Evolutionary conservation across 2,113 vertebrate genomes (phyloP).

Genomic region (Hippocampus comes): DNA sequence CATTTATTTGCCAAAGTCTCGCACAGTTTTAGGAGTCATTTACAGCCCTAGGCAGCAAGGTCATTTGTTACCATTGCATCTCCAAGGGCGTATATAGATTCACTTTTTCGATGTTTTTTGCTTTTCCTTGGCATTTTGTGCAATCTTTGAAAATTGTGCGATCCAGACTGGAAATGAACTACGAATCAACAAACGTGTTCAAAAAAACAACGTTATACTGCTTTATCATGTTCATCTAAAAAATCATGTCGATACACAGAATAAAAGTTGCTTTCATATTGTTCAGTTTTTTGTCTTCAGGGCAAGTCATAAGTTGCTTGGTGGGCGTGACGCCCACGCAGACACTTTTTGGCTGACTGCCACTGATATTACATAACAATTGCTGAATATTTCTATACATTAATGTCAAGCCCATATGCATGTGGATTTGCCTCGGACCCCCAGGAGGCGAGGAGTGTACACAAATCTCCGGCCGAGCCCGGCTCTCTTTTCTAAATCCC

Average conservation of each 20-base stretch:
- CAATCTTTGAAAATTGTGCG: background rate
- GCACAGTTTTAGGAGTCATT: slow-evolving; percentile 6
- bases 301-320: background rate
- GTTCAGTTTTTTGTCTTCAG: no score
- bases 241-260: no score
- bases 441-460: background rate
- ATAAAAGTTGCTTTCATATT: no score
- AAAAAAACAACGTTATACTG: no score
- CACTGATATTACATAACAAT: background rate
- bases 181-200: no score
- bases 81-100: background rate
- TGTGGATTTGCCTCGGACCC: slow-evolving; percentile 7
- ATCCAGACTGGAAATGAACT: no score
- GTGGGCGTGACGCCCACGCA: background rate
- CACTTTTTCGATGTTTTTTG: background rate
- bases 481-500: slow-evolving; percentile 30
- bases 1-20: slow-evolving; percentile 10
- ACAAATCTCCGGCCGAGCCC: slow-evolving; percentile 23
- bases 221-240: no score
- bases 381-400: background rate
- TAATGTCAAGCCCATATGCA: background rate
- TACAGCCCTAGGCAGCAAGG: background rate
- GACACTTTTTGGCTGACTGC: background rate
- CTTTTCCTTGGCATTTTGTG: background rate
- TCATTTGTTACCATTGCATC: background rate